Base-by-base conservation (phyloP, 1,140 invertebrate species). In the Drosophila sp. region DNA sequence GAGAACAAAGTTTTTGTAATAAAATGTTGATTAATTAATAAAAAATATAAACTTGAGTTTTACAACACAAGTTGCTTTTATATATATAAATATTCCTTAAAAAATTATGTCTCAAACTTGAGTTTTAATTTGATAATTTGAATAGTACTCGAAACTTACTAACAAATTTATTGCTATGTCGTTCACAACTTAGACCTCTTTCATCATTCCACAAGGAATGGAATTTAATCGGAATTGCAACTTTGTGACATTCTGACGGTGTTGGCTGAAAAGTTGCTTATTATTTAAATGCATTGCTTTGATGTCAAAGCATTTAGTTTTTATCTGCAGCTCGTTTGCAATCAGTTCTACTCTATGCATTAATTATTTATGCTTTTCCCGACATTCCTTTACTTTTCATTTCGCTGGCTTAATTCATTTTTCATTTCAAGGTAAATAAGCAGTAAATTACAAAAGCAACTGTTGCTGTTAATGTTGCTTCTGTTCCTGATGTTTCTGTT, bases 371-470 rank as follows among this genome's bases (percentile, higher is more conserved):
- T 82, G 75, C 61, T 32, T 48, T 50, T 51, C 1, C 18, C 27
- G 4, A 25, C 40, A 11, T 59, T 11, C 13, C 16, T 53, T 45
- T 71, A 29, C 9, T 40, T 11, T 32, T 16, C 16, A 16, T 66
- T 81, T 67, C 75, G 78, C 69, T 79, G 76, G 65, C 79, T 87
- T 87, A 87, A 89, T 89, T 89, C 79, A 87, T 82, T 87, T 87
- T 89, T 89, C 83, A 76, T 80, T 83, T 70, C 76, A 50, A 89
- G 72, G 79, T 80, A 89, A 80, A 80, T 83, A 87, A 87, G 83
- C 76, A 79, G 83, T 89, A 89, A 87, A 87, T 87, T 87, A 87
- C 79, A 77, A 53, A 51, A 62, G 71, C 54, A 69, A 46, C 59
- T 51, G 67, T 57, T 77, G 69, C 38, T 41, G 27, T 7, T 29